A percentile compares a stretch with the other conserved stretches of the same genome.
phyloP scores from a whole-genome alignment of 2,888 invertebrate species.

The Candidula unifasciata region DNA sequence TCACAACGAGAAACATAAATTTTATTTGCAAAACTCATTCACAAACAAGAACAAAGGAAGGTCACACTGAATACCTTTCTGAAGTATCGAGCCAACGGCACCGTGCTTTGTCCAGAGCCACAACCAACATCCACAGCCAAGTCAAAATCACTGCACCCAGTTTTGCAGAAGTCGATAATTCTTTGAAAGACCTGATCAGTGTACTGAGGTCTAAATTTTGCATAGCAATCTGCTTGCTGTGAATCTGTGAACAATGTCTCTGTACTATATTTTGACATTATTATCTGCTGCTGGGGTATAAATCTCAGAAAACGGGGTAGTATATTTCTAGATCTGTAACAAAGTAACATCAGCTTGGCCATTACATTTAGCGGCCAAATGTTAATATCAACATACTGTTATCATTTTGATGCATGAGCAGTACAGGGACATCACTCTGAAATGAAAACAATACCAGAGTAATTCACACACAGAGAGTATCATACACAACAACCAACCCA shows the following conservation, averaged over 20 bases:
- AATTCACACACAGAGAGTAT: too few species aligned
- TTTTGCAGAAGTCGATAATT: conserved; percentile 60
- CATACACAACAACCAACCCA: too few species aligned
- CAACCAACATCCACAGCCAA: conserved; percentile 80
- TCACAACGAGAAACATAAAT: too few species aligned
- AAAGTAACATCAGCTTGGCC: not conserved
- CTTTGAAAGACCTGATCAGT: conserved; percentile 58
- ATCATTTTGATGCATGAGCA: not conserved
- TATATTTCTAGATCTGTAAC: not conserved
- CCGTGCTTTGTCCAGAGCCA: conserved; percentile 80
- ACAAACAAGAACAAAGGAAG: not conserved
- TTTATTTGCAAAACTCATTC: not conserved
- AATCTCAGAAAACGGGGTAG: not conserved
- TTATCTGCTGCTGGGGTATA: not conserved
- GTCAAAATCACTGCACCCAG: conserved; percentile 54
- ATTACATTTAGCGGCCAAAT: not conserved
- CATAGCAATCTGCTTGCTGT: conserved; percentile 55
- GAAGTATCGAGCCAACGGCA: conserved; percentile 78
- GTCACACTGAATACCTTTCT: conserved; percentile 66
- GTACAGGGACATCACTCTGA: too few species aligned
- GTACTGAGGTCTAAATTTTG: conserved; percentile 65
- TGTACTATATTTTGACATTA: conserved; percentile 18
- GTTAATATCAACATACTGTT: not conserved
- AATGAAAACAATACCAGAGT: too few species aligned
- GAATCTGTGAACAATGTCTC: conserved; percentile 35